Evolutionary conservation across 2,797 vertebrate species (phyloP).

Genomic region (Trematomus bernacchii): DNA sequence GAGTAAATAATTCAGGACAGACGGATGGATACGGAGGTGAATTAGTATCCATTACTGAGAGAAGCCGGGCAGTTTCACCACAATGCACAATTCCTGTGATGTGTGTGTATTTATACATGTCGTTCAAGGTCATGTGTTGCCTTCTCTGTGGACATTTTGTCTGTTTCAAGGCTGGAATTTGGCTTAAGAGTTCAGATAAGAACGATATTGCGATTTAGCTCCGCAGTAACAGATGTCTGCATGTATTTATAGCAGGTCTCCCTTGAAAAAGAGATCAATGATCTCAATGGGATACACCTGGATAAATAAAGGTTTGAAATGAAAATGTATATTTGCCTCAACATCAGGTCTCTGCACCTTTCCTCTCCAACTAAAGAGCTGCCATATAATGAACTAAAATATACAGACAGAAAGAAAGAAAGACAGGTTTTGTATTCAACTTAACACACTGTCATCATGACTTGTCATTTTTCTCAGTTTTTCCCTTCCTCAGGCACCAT

Average conservation of each 20-base stretch:
- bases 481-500: background rate
- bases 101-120: background rate
- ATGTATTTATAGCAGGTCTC: too few relatives aligned
- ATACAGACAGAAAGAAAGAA: background rate
- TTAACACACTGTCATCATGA: background rate
- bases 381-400: background rate
- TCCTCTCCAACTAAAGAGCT: background rate
- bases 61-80: conserved; percentile 6
- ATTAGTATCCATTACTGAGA: conserved; percentile 38
- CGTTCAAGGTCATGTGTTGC: background rate
- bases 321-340: background rate
- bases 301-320: too few relatives aligned
- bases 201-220: background rate
- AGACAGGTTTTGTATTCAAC: background rate
- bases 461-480: conserved; percentile 4
- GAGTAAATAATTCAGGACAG: conserved; percentile 31
- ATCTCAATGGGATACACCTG: too few relatives aligned
- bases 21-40: background rate
- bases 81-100: background rate
- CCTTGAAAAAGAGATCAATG: too few relatives aligned
- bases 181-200: background rate
- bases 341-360: background rate
- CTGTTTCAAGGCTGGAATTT: background rate
- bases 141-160: background rate
- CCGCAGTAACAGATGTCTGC: background rate